Base-by-base conservation (phyloP, 1,140 invertebrate species). In the Zaprionus ornatus region DNA sequence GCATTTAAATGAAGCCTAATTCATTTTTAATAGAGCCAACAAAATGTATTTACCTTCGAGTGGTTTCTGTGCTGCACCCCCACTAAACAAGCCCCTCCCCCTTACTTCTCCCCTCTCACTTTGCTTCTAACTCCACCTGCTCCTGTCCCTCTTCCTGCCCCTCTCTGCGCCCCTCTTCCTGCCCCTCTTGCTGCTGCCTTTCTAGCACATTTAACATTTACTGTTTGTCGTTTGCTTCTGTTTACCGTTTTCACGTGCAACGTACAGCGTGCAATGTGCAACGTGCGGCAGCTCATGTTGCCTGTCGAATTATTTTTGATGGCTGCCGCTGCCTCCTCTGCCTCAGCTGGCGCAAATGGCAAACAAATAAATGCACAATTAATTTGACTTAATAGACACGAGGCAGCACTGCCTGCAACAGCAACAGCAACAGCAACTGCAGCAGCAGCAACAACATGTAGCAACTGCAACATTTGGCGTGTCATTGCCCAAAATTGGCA, bases 321-420 rank as follows among this genome's bases (percentile, higher is more conserved):
- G 84, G 77, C 80, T 78, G 15, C 40, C 15, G 2, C 40, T 17
- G 7, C n/a, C 56, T 57, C 29, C 37, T 4, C 37, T n/a, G 17
- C 45, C 19, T 17, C 45, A 10, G 45, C 73, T 63, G 55, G 40
- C 66, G 42, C 62, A 62, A 74, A 74, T 70, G 50, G 74, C 77
- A 85, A 79, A 78, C 82, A 88, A 88, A 87, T 88, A 87, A 90
- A 90, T 88, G 83, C 61, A 81, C 84, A 84, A 87, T 87, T 87
- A 87, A 87, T 87, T 87, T 87, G 80, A 79, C 83, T 77, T 83
- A 88, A 88, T 87, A 78, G 83, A 84, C 84, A 88, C 74, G 77
- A 80, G 62, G 29, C 55, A 57, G 15, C 55, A 59, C 21, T 25
- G 48, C 45, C 57, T 61, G 27, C 48, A 50, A 23, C 19, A 60